Conservation (phyloP, 2,888 invertebrate species). For the Clepsis dumicolana region DNA sequence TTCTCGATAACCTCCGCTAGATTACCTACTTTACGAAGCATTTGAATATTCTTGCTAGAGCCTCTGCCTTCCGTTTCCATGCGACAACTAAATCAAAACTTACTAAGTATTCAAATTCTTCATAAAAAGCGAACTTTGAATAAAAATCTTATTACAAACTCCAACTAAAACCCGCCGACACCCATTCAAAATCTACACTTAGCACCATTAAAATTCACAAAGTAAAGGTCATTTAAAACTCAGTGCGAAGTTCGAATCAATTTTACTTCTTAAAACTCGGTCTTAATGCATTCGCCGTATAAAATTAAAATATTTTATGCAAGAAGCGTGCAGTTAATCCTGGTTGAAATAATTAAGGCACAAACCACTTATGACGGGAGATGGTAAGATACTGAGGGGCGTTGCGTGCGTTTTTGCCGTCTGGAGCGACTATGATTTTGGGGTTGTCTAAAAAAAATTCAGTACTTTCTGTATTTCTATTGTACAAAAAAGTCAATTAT, state of each 20-base stretch:
- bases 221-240: conserved; percentile 38
- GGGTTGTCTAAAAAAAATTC: no score
- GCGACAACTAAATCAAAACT: neutral
- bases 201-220: conserved; percentile 37
- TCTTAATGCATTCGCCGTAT: conserved; percentile 43
- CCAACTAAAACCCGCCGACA: conserved; percentile 21
- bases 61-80: neutral
- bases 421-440: no score
- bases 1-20: no score
- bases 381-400: no score
- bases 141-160: conserved; percentile 32
- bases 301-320: conserved; percentile 43
- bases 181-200: conserved; percentile 34
- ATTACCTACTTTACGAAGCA: no score
- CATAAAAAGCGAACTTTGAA: conserved; percentile 33
- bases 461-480: no score
- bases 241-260: conserved; percentile 29
- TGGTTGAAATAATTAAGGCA: conserved; percentile 26
- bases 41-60: no score
- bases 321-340: conserved; percentile 37
- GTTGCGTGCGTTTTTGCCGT: no score
- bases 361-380: no score
- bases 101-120: conserved; percentile 8
- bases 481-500: no score
- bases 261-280: conserved; percentile 41